A percentile compares a stretch with the other conserved stretches of the same genome.
phyloP scores from a whole-genome alignment of 2,113 vertebrate species.

The Pelodiscus sinensis region DNA sequence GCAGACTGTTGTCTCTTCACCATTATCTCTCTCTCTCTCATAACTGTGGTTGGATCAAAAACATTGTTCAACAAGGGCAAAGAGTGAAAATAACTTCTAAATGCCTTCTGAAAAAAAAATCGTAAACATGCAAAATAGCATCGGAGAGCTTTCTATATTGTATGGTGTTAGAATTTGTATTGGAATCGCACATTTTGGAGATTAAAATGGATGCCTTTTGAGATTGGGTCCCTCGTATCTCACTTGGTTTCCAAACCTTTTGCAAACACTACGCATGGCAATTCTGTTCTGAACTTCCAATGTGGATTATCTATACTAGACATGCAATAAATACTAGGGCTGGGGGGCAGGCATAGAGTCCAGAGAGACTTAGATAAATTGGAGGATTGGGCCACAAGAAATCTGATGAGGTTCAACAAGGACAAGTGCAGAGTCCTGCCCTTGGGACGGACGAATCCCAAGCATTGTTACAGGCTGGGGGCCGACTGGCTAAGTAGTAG shows the following conservation, averaged over 20 bases:
- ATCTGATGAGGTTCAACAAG: no score
- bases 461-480: no score
- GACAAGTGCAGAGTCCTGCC: no score
- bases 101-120: neutral
- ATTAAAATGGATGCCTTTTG: neutral
- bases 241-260: neutral
- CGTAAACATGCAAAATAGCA: rapidly evolving
- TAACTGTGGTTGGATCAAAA: neutral
- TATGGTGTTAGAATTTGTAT: neutral
- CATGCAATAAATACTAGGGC: no score
- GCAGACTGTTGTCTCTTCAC: no score
- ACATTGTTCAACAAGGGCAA: neutral
- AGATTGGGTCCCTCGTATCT: neutral
- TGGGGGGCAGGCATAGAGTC: no score
- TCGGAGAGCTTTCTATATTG: neutral
- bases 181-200: neutral
- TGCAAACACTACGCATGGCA: neutral
- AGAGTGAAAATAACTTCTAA: neutral
- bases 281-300: neutral
- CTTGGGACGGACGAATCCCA: no score
- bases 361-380: no score
- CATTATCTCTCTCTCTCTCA: neutral
- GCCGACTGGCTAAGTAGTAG: no score
- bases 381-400: no score
- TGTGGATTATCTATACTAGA: neutral